Conservation (phyloP, 2,113 vertebrate species). For the Mustelus asterias region DNA sequence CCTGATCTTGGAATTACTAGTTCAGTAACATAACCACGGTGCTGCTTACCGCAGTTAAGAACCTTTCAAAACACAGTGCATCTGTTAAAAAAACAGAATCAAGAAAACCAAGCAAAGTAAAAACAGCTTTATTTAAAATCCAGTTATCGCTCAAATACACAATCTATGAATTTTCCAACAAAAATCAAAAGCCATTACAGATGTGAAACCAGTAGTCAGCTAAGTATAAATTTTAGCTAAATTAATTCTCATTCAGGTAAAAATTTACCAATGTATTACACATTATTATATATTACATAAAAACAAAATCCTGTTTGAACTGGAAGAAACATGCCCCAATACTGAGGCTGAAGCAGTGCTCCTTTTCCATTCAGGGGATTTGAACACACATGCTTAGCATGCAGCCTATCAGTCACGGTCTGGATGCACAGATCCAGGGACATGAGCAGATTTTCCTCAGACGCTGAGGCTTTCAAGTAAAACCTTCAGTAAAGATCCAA, state of each 20-base stretch:
- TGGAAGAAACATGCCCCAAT: not conserved
- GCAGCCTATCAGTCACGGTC: not conserved
- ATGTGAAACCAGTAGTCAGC: not conserved
- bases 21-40: not conserved
- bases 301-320: not conserved
- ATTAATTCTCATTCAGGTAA: not conserved
- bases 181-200: not conserved
- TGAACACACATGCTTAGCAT: not conserved
- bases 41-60: not conserved
- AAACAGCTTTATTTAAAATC: slow-evolving; percentile 15
- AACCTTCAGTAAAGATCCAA: not conserved
- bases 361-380: not conserved
- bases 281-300: not conserved
- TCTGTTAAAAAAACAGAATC: not conserved
- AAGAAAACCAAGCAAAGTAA: not conserved
- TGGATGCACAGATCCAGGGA: not conserved
- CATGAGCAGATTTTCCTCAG: not conserved
- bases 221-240: not conserved
- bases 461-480: not conserved
- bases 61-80: not conserved
- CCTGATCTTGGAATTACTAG: not conserved
- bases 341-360: not conserved
- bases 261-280: not conserved
- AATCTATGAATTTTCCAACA: not conserved
- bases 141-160: not conserved